Evolutionary conservation across 2,888 invertebrate genomes (phyloP).

Genomic region (Xanthostigma xanthostigma): DNA sequence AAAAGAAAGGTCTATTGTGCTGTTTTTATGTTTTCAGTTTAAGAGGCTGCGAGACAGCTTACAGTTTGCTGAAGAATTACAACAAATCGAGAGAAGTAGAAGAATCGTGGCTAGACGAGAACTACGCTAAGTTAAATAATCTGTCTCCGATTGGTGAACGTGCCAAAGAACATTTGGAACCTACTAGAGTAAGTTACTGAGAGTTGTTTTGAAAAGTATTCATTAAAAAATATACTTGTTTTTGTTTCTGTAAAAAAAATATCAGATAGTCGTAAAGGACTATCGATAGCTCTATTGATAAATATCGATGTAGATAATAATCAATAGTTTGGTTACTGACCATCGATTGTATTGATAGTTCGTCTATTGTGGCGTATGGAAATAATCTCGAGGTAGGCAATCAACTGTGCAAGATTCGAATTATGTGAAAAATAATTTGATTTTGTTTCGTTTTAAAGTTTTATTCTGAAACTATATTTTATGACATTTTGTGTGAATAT

Average conservation of each 20-base stretch:
- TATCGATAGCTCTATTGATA: too few species aligned
- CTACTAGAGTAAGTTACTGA: slow-evolving; percentile 50
- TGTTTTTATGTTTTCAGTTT: slow-evolving; percentile 39
- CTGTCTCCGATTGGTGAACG: slow-evolving; percentile 52
- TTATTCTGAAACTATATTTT: too few species aligned
- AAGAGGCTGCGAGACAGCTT: slow-evolving; percentile 80
- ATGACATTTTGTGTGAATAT: too few species aligned
- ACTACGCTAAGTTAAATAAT: slow-evolving; percentile 63
- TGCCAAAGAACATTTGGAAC: slow-evolving; percentile 61
- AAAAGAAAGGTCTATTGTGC: background rate
- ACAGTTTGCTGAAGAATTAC: slow-evolving; percentile 80
- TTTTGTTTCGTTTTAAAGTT: too few species aligned
- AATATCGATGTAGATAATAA: too few species aligned
- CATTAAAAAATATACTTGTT: background rate
- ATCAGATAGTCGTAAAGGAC: background rate
- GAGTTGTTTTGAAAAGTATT: slow-evolving; percentile 4
- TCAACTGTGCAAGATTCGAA: too few species aligned
- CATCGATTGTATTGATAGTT: too few species aligned
- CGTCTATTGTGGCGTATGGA: too few species aligned
- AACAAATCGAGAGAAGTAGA: slow-evolving; percentile 76
- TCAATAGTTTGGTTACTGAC: too few species aligned
- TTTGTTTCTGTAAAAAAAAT: background rate
- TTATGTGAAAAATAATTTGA: too few species aligned
- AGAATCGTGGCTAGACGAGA: slow-evolving; percentile 79
- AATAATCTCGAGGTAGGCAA: too few species aligned